phyloP scores from a whole-genome alignment of 1,140 invertebrate species.

The Bombus waltoni region DNA sequence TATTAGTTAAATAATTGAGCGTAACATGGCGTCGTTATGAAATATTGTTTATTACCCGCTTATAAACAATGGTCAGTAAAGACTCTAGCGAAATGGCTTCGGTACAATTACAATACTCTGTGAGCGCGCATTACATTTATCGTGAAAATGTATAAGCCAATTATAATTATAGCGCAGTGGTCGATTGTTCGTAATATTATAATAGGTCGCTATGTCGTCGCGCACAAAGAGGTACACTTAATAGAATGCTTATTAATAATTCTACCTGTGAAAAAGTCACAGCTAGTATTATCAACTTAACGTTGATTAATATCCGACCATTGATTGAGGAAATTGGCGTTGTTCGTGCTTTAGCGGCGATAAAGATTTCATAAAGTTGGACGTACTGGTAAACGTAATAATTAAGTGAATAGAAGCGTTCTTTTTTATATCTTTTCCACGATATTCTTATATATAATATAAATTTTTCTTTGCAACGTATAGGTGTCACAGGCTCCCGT shows the following conservation, averaged over 20 bases:
- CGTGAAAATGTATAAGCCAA: conserved; percentile 62
- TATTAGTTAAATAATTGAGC: conserved; percentile 41
- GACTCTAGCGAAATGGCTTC: conserved; percentile 51
- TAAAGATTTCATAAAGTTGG: not conserved
- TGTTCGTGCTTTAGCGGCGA: not conserved
- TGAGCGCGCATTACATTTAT: conserved; percentile 64
- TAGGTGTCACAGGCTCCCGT: not conserved
- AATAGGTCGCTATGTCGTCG: conserved; percentile 53
- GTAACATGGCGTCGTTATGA: conserved; percentile 33
- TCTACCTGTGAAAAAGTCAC: conserved; percentile 14
- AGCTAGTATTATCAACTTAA: conserved; percentile 22
- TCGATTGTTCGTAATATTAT: conserved; percentile 61
- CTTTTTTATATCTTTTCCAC: not conserved
- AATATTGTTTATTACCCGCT: conserved; percentile 68
- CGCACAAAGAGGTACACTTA: conserved; percentile 12
- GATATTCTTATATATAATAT: not conserved
- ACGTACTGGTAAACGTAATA: not conserved
- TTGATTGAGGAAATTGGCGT: not conserved
- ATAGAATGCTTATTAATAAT: conserved; percentile 43
- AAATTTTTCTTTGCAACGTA: conserved; percentile 30
- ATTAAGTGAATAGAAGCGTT: not conserved
- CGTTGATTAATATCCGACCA: not conserved
- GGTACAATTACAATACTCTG: conserved; percentile 57
- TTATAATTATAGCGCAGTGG: conserved; percentile 55
- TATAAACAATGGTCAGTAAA: conserved; percentile 68